Percentiles rank a stretch among this genome's conserved stretches.
phyloP scores from a whole-genome alignment of 2,113 vertebrate species.

The Xenopus borealis region DNA sequence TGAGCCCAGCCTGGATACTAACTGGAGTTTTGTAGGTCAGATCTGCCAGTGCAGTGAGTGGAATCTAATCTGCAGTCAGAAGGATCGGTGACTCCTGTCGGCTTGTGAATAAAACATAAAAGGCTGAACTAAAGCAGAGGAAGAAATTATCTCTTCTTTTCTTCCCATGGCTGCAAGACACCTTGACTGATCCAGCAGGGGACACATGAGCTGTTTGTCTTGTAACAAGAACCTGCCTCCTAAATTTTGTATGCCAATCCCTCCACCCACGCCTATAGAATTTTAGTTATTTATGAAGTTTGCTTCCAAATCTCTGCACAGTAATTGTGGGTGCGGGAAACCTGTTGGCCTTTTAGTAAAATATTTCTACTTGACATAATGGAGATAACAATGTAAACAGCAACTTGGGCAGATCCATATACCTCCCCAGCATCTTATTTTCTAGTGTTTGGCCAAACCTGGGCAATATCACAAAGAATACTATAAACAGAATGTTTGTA shows the following conservation, averaged over 20 bases:
- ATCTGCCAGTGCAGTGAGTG: too few species aligned
- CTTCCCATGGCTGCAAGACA: constrained; percentile 5
- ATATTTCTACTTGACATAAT: background rate
- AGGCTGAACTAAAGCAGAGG: background rate
- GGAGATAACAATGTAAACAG: background rate
- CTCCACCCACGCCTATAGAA: background rate
- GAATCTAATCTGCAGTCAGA: too few species aligned
- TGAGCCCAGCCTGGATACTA: too few species aligned
- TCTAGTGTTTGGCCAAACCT: too few species aligned
- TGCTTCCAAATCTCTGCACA: background rate
- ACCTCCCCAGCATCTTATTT: too few species aligned
- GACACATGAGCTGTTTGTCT: constrained; percentile 30
- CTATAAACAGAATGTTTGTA: too few species aligned
- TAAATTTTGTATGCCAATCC: background rate
- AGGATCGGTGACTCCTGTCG: background rate
- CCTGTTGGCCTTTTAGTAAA: background rate
- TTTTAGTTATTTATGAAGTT: constrained; percentile 20
- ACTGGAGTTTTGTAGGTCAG: too few species aligned
- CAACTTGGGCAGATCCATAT: too few species aligned
- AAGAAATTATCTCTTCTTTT: constrained; percentile 5
- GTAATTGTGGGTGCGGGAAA: background rate
- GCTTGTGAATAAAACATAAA: constrained; percentile 13
- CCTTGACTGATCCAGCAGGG: constrained; percentile 4
- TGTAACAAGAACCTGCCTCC: constrained; percentile 15
- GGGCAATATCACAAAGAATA: too few species aligned